Conservation (phyloP, 2,797 vertebrate species). For the Enteromius unitaeniatus region DNA sequence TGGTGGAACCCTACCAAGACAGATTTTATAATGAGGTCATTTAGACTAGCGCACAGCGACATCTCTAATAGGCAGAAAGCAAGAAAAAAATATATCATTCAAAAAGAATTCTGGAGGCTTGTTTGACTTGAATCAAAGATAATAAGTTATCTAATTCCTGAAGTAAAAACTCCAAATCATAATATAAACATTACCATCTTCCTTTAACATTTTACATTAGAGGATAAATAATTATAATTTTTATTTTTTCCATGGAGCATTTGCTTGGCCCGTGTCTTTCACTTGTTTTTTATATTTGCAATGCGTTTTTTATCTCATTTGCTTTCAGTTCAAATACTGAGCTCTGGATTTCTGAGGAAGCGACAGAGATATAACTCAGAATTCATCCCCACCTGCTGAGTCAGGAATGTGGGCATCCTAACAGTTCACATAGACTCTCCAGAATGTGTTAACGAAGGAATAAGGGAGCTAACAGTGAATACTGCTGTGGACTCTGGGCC, state of each 20-base stretch:
- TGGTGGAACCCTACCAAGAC: conserved; percentile 33
- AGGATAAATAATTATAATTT: conserved; percentile 1
- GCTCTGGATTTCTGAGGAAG: neutral
- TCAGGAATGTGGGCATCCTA: neutral
- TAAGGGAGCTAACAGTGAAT: conserved; percentile 14
- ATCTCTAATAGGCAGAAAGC: conserved; percentile 11
- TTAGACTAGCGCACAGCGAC: conserved; percentile 42
- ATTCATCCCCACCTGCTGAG: conserved; percentile 16
- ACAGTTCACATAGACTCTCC: neutral
- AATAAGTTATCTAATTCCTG: neutral
- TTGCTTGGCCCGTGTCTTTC: neutral
- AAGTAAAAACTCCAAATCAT: conserved; percentile 20
- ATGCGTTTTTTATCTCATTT: conserved; percentile 18
- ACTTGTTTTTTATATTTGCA: neutral
- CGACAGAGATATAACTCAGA: neutral
- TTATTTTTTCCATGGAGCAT: neutral
- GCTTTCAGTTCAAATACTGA: conserved; percentile 30
- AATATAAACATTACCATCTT: neutral
- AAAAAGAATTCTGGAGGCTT: conserved; percentile 35
- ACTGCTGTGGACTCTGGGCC: neutral
- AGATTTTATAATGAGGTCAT: conserved; percentile 42
- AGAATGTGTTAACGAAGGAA: conserved; percentile 27
- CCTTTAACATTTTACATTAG: conserved; percentile 4
- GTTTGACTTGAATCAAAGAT: conserved; percentile 15
- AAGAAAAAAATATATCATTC: neutral